These are phyloP conservation scores for Cyclargus thomasi DNA, from an alignment of 1,140 invertebrate genomes.

Conservation along the genomic window DNA sequence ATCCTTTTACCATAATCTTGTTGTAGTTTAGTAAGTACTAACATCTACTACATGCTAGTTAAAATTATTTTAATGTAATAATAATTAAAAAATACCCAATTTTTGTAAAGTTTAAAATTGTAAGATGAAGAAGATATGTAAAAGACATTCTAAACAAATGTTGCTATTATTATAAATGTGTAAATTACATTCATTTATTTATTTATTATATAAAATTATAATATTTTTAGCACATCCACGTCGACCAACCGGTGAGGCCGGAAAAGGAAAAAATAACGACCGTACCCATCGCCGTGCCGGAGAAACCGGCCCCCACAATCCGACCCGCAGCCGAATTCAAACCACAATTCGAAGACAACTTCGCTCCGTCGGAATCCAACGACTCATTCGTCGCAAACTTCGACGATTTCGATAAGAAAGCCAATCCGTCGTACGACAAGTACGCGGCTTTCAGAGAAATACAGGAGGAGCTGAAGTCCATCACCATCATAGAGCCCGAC, in stretches of 20 bases:
- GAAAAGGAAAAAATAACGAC: constrained; percentile 44
- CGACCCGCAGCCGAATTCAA: constrained; percentile 46
- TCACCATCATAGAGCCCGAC: constrained; percentile 66
- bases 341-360: constrained; percentile 78
- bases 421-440: constrained; percentile 77
- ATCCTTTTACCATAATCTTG: not conserved
- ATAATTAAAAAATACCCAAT: no score
- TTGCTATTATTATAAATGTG: no score
- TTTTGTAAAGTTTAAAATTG: no score
- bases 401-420: constrained; percentile 75
- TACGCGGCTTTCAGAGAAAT: constrained; percentile 91
- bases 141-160: no score
- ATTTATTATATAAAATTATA: not conserved
- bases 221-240: constrained; percentile 53
- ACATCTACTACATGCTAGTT: not conserved
- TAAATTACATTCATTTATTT: no score
- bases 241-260: constrained; percentile 40
- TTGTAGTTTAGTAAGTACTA: no score
- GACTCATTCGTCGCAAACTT: constrained; percentile 78
- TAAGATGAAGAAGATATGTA: no score
- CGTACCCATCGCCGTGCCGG: constrained; percentile 26
- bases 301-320: constrained; percentile 29
- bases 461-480: constrained; percentile 80
- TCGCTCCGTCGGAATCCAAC: constrained; percentile 48
- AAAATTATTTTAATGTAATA: no score